phyloP scores from a whole-genome alignment of 2,797 vertebrate species.

The Cheirogaleus major region DNA sequence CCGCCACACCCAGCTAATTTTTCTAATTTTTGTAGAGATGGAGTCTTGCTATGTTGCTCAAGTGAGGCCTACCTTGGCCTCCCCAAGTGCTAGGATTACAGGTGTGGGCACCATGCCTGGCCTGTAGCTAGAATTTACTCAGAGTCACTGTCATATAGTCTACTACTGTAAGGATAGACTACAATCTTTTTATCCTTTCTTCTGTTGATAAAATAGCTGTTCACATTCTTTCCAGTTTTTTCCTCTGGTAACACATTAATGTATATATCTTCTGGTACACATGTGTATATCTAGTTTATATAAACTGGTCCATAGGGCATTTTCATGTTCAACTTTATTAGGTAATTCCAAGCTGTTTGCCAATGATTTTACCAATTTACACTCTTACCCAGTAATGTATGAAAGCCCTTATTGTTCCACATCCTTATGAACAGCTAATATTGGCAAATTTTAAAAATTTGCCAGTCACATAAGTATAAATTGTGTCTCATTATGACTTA shows the following conservation, averaged over 20 bases:
- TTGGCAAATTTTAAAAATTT: conserved; percentile 1
- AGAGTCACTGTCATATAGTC: background rate
- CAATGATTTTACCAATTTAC: background rate
- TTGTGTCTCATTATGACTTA: conserved; percentile 19
- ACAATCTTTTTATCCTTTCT: background rate
- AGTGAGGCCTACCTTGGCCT: background rate
- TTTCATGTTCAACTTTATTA: conserved; percentile 34
- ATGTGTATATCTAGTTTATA: background rate
- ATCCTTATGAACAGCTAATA: background rate
- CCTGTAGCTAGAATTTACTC: background rate
- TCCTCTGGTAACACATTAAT: background rate
- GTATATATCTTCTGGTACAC: background rate
- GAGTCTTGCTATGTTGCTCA: background rate
- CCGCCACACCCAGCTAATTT: background rate
- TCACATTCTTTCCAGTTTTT: background rate
- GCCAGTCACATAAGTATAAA: background rate
- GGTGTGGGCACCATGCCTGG: background rate
- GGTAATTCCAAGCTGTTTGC: background rate
- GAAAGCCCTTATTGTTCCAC: conserved; percentile 1
- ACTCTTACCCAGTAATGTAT: background rate
- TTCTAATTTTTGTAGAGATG: background rate
- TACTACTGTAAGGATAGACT: background rate
- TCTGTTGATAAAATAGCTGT: background rate
- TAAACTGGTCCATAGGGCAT: background rate
- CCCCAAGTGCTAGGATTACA: background rate